These are phyloP conservation scores for Aphaenogaster floridana DNA, from an alignment of 1,140 invertebrate species.

Conservation along the genomic window DNA sequence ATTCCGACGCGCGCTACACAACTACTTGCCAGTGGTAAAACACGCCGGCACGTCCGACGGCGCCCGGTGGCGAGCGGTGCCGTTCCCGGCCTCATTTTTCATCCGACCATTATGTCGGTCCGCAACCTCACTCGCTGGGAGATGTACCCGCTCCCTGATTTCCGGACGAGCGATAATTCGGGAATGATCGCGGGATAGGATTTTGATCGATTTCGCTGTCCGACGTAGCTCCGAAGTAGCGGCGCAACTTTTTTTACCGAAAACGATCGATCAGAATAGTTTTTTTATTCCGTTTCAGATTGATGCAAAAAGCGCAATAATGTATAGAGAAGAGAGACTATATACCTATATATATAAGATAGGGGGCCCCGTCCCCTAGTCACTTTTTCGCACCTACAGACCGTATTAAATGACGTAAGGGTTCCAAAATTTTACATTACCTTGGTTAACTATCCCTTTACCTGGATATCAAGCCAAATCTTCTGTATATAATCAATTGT, in stretches of 20 bases:
- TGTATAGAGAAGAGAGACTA: neutral
- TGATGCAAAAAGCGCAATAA: neutral
- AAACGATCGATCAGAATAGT: neutral
- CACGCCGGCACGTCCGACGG: slow-evolving; percentile 32
- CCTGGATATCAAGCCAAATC: too few relatives aligned
- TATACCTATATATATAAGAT: too few relatives aligned
- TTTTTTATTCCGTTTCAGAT: neutral
- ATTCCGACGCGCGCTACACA: slow-evolving; percentile 47
- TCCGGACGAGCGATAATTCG: neutral
- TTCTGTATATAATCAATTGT: too few relatives aligned
- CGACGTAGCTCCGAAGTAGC: neutral
- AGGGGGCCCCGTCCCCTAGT: too few relatives aligned
- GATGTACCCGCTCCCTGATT: neutral
- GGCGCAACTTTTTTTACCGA: neutral
- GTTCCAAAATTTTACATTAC: too few relatives aligned
- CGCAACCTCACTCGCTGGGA: neutral
- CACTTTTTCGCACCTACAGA: too few relatives aligned
- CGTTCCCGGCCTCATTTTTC: slow-evolving; percentile 14
- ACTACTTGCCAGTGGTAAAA: slow-evolving; percentile 49
- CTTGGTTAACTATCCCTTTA: too few relatives aligned
- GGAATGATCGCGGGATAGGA: neutral
- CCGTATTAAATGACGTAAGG: too few relatives aligned
- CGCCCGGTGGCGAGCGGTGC: neutral
- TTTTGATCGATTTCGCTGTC: neutral
- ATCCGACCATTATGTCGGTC: slow-evolving; percentile 20